Conservation (phyloP, 1,140 invertebrate species). For the Agrilus planipennis region DNA sequence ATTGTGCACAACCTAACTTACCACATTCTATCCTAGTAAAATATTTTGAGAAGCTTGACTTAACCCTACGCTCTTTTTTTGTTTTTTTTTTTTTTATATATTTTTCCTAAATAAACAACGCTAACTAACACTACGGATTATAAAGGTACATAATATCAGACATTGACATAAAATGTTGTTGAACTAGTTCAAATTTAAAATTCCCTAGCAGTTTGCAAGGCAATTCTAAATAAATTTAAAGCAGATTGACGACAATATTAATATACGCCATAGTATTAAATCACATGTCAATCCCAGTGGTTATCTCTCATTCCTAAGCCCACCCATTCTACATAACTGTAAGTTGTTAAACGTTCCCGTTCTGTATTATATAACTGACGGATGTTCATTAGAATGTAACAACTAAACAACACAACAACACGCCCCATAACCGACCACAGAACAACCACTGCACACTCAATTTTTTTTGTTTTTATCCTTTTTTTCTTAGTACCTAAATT, state of each 20-base stretch:
- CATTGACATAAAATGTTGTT: conserved; percentile 17
- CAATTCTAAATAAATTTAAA: conserved; percentile 5
- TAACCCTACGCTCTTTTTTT: conserved; percentile 12
- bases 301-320: background rate
- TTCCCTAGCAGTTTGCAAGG: background rate
- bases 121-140: conserved; percentile 27
- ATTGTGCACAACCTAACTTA: conserved; percentile 16
- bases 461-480: conserved; percentile 1
- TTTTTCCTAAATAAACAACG: conserved; percentile 23
- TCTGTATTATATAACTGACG: too few relatives aligned
- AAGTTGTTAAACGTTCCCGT: too few relatives aligned
- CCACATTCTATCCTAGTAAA: conserved; percentile 1
- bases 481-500: background rate
- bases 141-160: conserved; percentile 31
- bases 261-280: too few relatives aligned
- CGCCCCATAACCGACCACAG: too few relatives aligned
- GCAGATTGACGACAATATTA: too few relatives aligned
- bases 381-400: too few relatives aligned
- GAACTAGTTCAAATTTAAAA: conserved; percentile 4
- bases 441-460: conserved; percentile 2
- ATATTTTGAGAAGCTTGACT: conserved; percentile 11
- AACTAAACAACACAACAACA: too few relatives aligned
- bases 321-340: too few relatives aligned
- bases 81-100: conserved; percentile 17
- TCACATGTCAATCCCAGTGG: background rate